Evolutionary conservation across 1,140 invertebrate species (phyloP), one percentile per base, ranked within the genome.

Genomic region (Himalopsyche phryganea): DNA sequence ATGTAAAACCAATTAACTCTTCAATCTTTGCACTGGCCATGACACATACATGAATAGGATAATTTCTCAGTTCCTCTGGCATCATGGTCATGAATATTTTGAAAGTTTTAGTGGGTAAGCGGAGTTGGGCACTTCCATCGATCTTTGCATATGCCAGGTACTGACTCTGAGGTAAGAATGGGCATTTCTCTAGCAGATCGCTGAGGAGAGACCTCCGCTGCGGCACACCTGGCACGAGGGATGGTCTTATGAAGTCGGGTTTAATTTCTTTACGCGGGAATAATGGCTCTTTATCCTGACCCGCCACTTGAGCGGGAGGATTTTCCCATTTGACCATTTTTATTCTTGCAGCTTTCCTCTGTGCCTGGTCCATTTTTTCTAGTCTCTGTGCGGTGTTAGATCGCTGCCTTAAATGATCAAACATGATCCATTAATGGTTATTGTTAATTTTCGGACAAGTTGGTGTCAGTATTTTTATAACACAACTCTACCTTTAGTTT

Each of bases 1-100:
- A 93, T 65, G 92, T 92, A 14, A 97, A 83, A 14, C 95, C 95
- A 73, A 98, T 92, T n/a, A 97, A 82, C 69, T 98, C 94, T 62
- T 85, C 79, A 28, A 97, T 91, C 78, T 90, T 94, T 15, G 94
- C 92, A 66, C 81, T 86, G 19, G 86, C 82, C 51, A 93, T 76
- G 32, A 95, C 88, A 61, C 83, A 83, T 14, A 97, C 85, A 67
- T 85, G 79, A 67, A 97, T 76, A 0, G 94, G 94, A 79, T 93
- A 96, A 59, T 85, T 84, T 55, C 91, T 80, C 61, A 91, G 83
- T 36, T 87, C 85, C 54, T 86, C 83, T 19, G 87, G 83, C 11
- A 93, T 72, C 86, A 96, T 92, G 45, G 88, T 92, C 69, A 96
- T 81, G 69, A 90, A 98, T 60, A 98, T 91, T 65, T 84, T 84